A percentile compares a stretch with the other conserved stretches of the same genome.
phyloP scores from a whole-genome alignment of 2,888 invertebrate species.

The Piscicola geometra region DNA sequence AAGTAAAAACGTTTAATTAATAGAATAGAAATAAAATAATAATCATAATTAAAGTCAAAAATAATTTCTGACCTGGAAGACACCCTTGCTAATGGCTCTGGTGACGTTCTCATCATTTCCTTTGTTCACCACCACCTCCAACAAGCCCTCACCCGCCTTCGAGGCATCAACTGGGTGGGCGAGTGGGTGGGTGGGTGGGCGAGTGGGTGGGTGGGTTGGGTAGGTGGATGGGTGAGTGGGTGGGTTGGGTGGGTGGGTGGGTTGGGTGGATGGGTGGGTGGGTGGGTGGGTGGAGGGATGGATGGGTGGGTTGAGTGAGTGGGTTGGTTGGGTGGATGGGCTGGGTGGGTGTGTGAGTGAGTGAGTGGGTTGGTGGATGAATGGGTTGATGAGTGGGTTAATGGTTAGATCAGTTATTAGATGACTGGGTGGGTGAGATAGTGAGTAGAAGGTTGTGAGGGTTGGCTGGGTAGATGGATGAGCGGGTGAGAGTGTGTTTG shows the following conservation, averaged over 20 bases:
- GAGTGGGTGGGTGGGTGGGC: background rate
- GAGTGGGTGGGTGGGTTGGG: background rate
- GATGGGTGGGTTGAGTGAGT: background rate
- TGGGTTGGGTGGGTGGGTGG: background rate
- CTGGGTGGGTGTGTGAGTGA: too few species aligned
- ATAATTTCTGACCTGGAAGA: constrained; percentile 31
- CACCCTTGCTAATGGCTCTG: constrained; percentile 33
- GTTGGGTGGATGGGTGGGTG: background rate
- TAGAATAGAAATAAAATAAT: background rate
- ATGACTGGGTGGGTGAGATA: too few species aligned
- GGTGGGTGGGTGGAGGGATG: background rate
- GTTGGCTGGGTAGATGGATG: too few species aligned
- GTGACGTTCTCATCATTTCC: constrained; percentile 33
- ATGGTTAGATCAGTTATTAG: too few species aligned
- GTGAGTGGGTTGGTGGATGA: too few species aligned
- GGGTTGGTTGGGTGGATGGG: too few species aligned
- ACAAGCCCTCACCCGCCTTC: constrained; percentile 38
- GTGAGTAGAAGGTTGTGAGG: too few species aligned
- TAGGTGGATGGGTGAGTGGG: background rate
- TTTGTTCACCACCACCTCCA: constrained; percentile 38
- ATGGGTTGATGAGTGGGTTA: too few species aligned
- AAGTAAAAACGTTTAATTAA: background rate
- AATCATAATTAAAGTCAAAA: background rate
- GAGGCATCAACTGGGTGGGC: constrained; percentile 36
- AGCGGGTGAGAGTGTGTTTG: too few species aligned